Evolutionary conservation across 2,888 invertebrate genomes (phyloP).

Genomic region (Stratiomys singularior): DNA sequence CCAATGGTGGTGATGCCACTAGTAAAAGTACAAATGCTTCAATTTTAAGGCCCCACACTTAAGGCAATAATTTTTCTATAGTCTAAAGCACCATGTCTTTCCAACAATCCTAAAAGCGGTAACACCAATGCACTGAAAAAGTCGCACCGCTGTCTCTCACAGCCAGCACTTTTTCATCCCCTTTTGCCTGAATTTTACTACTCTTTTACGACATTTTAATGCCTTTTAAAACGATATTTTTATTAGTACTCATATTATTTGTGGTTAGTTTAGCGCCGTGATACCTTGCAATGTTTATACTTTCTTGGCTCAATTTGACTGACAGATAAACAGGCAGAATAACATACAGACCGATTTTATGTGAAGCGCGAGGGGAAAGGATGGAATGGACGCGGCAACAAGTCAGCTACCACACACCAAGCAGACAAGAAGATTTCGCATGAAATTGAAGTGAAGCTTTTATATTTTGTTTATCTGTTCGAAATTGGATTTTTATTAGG

Average conservation of each 20-base stretch:
- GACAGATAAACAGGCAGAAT: not conserved
- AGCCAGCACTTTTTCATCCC: not conserved
- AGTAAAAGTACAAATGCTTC: too few species aligned
- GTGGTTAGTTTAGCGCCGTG: conserved; percentile 33
- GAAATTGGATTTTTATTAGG: conserved; percentile 53
- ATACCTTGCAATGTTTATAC: conserved; percentile 24
- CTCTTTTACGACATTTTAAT: conserved; percentile 51
- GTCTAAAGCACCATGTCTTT: not conserved
- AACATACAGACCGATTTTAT: too few species aligned
- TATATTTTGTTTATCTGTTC: conserved; percentile 49
- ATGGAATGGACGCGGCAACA: not conserved
- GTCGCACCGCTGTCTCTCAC: not conserved
- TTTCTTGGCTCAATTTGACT: conserved; percentile 21
- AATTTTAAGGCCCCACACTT: too few species aligned
- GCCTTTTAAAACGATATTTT: conserved; percentile 49
- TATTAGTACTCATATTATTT: conserved; percentile 44
- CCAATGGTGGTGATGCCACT: too few species aligned
- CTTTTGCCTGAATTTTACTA: conserved; percentile 45
- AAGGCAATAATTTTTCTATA: too few species aligned
- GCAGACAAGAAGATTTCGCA: conserved; percentile 4
- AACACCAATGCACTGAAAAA: not conserved
- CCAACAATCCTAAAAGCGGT: not conserved
- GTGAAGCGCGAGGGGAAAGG: too few species aligned
- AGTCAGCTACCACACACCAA: not conserved
- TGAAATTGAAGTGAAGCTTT: conserved; percentile 14